Base-by-base conservation (phyloP, 2,113 vertebrate genomes). In the Hymenochirus boettgeri region DNA sequence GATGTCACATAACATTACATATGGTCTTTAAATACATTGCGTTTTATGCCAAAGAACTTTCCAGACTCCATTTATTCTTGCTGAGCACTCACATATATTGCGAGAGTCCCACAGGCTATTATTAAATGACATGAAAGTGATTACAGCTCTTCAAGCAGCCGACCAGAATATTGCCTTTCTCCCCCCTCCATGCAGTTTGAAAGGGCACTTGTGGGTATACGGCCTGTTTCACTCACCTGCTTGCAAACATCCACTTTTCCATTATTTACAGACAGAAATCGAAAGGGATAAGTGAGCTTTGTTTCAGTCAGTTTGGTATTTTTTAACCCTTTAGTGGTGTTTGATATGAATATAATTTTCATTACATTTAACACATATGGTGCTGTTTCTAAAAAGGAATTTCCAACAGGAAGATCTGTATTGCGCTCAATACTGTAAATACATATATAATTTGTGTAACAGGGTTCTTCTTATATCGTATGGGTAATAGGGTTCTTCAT, bases 51-150 rank as follows among this genome's bases (percentile, higher is more conserved):
- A 67, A 45, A 60, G 65, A 67, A 60, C 65, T 60, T 67, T 67
- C 65, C 33, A 67, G 65, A 57, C 65, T 67, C 57, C 65, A 67
- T 67, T 67, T 67, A 67, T 67, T 67, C 65, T 67, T 57, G 65
- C 65, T 67, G 56, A 67, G 65, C 65, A 67, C 65, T 67, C 65
- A 67, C 65, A 60, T 67, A 67, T 67, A 67, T 67, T 60, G 56
- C 65, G 23, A 60, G 65, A 37, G 33, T 60, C 65, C 65, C 65
- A 67, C 65, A 67, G 65, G 65, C 65, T 60, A 67, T 67, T 67
- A 67, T 67, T 67, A 67, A 60, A 67, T 67, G 65, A 67, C 65
- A 59, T 67, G 65, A 67, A 67, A 67, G 47, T 67, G 65, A 67
- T 67, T 67, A 67, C 65, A 67, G 65, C 47, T 67, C 56, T 50